phyloP scores from a whole-genome alignment of 23 tunicate genomes.

The Phallusia fumigata region DNA sequence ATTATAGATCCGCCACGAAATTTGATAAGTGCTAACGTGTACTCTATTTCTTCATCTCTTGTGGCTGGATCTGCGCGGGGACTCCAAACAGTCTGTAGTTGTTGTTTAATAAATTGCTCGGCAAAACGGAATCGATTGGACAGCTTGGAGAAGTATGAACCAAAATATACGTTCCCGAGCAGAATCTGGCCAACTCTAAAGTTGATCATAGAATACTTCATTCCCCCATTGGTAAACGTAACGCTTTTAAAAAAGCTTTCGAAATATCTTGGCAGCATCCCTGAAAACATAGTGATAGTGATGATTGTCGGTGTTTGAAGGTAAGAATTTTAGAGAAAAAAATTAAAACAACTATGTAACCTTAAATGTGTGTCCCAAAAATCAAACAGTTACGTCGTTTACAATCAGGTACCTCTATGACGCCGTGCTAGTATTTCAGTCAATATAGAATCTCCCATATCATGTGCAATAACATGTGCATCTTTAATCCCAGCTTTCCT shows the following conservation, averaged over 20 bases:
- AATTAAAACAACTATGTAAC: no score
- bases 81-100: slow-evolving; percentile 58
- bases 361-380: no score
- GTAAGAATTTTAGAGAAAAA: no score
- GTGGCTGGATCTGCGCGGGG: slow-evolving; percentile 24
- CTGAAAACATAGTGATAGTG: background rate
- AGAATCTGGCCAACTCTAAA: slow-evolving; percentile 75
- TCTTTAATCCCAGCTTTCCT: slow-evolving; percentile 46
- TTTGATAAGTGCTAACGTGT: slow-evolving; percentile 17
- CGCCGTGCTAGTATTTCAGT: slow-evolving; percentile 88
- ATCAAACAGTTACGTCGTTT: no score
- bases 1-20: slow-evolving; percentile 37
- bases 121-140: slow-evolving; percentile 9
- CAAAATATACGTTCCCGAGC: slow-evolving; percentile 31
- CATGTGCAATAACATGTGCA: slow-evolving; percentile 86
- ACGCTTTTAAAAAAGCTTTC: slow-evolving; percentile 66
- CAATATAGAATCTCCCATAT: slow-evolving; percentile 96
- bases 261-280: slow-evolving; percentile 70
- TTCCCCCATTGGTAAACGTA: slow-evolving; percentile 98
- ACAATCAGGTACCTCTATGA: slow-evolving; percentile 60
- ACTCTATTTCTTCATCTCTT: slow-evolving; percentile 39
- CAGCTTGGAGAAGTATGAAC: slow-evolving; percentile 29
- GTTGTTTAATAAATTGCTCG: background rate
- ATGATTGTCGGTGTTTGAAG: no score
- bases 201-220: slow-evolving; percentile 70